A percentile compares a stretch with the other conserved stretches of the same genome.
phyloP scores from a whole-genome alignment of 2,797 vertebrate species.

The Martes flavigula region DNA sequence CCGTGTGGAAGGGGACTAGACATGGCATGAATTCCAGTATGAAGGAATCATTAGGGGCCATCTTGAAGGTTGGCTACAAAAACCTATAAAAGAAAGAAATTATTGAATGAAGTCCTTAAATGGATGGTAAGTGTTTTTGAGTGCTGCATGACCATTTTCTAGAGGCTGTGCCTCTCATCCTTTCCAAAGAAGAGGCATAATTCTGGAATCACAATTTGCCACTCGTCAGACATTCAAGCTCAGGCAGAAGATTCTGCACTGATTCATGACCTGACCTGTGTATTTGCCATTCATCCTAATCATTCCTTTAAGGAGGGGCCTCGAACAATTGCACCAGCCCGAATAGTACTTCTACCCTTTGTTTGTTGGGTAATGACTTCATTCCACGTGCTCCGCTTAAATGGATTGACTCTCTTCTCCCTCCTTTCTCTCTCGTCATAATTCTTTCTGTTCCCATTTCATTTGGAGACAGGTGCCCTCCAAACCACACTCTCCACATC shows the following conservation, averaged over 20 bases:
- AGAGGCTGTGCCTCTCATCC: neutral
- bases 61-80: neutral
- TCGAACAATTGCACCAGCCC: neutral
- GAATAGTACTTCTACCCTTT: constrained; percentile 4
- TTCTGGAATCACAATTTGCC: neutral
- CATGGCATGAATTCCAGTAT: neutral
- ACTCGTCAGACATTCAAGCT: neutral
- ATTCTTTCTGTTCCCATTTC: constrained; percentile 67
- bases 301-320: neutral
- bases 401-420: neutral
- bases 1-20: neutral
- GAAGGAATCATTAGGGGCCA: neutral
- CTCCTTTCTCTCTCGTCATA: constrained; percentile 1
- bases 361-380: constrained; percentile 56
- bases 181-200: neutral
- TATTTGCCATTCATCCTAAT: neutral
- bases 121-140: neutral
- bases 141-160: neutral
- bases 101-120: neutral
- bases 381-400: constrained; percentile 20
- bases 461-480: constrained; percentile 45
- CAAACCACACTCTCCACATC: constrained; percentile 46
- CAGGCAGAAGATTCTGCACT: neutral
- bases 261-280: neutral
- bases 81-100: neutral